These are phyloP conservation scores for Oligia latruncula DNA, from an alignment of 2,888 invertebrate species.

Conservation along the genomic window DNA sequence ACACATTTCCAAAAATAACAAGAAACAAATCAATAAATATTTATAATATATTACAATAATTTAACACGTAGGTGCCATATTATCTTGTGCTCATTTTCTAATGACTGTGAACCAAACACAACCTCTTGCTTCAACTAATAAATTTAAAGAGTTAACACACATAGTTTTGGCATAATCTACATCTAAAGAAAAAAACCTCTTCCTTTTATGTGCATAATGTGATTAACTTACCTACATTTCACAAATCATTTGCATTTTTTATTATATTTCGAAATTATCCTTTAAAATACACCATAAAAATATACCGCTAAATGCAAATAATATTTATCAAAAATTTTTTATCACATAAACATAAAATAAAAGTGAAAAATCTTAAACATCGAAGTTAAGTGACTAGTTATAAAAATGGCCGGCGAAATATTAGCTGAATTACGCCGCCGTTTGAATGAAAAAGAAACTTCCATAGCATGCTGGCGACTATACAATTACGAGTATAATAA, in stretches of 20 bases:
- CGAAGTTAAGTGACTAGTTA: conserved; percentile 78
- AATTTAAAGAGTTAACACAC: conserved; percentile 63
- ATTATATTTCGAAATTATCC: conserved; percentile 62
- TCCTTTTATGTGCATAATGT: conserved; percentile 65
- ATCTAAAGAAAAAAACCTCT: conserved; percentile 60
- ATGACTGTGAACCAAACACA: conserved; percentile 64
- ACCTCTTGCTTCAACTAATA: conserved; percentile 66
- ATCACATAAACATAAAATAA: conserved; percentile 68
- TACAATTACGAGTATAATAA: conserved; percentile 65
- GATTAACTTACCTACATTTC: conserved; percentile 67
- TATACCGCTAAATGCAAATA: conserved; percentile 74
- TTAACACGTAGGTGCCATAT: conserved; percentile 60
- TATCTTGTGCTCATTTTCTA: conserved; percentile 70
- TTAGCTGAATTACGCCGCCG: conserved; percentile 53
- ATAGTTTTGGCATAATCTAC: conserved; percentile 64
- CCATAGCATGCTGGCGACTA: conserved; percentile 56
- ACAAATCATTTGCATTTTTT: conserved; percentile 72
- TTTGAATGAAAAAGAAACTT: conserved; percentile 50
- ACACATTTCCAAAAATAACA: conserved; percentile 44
- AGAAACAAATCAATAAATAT: conserved; percentile 45
- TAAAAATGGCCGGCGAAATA: conserved; percentile 68
- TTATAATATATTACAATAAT: conserved; percentile 49
- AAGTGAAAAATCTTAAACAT: conserved; percentile 67
- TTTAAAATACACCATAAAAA: conserved; percentile 58
- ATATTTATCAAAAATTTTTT: conserved; percentile 69